Base-by-base conservation (phyloP, 2,113 vertebrate species). In the Naja naja region DNA sequence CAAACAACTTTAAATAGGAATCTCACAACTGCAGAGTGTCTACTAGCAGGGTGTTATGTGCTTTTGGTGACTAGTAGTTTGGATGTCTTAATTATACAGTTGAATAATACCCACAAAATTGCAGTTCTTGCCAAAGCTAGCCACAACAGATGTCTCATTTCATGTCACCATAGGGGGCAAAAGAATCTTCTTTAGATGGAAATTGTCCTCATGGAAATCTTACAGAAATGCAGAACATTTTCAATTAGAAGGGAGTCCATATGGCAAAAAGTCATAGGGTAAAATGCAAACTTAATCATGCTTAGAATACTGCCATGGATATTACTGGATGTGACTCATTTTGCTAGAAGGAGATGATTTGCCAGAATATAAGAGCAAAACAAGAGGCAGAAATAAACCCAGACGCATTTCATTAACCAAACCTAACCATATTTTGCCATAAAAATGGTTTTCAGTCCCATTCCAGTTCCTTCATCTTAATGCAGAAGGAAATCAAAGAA, bases 81-180 rank as follows among this genome's bases (percentile, higher is more conserved):
- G 95, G 95, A 94, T 96, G 95, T 96, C 97, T 97, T 93, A 96
- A 92, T 96, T 96, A 93, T 64, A 14, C 45, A 27, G 85, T 27
- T 89, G 87, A 92, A 92, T 89, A 85, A 81, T 81, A 56, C 25
- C 74, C 25, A 92, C 39, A 96, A 96, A 95, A 94, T 85, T 94
- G 94, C 90, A 89, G 89, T 97, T 88, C 90, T 95, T 95, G 92
- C 93, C 94, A 96, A 93, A 64, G 49, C 69, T 92, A 88, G 52
- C 95, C 94, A 88, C 34, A 95, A 39, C 95, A 97, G 95, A 96
- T 95, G 93, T 96, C 94, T 96, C 88, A 89, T 96, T 95, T 96
- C 93, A 94, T 96, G 96, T 96, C 91, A 93, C 89, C 93, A 90
- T 52, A 88, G 49, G 18, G 39, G 23, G 7, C 10, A 53, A 22